Percentiles rank a stretch among this genome's conserved stretches.
These are phyloP conservation scores for Rhizomys pruinosus DNA, from an alignment of 2,113 vertebrate species.

Conservation along the genomic window DNA sequence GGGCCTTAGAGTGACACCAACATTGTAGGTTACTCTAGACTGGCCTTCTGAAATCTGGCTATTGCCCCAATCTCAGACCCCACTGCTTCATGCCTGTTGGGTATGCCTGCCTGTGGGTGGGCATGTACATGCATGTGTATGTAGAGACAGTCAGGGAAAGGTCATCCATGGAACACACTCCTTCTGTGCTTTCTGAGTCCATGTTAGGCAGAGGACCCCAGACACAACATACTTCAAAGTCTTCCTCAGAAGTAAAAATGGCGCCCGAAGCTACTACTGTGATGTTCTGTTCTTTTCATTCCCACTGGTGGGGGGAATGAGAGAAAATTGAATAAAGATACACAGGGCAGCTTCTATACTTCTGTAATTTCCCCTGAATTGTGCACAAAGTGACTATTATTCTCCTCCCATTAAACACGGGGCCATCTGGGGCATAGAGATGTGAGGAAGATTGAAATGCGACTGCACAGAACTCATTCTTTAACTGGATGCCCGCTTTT, in stretches of 20 bases:
- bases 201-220: not conserved
- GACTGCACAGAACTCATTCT: conserved; percentile 57
- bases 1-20: not conserved
- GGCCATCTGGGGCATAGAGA: conserved; percentile 71
- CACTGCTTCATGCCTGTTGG: not conserved
- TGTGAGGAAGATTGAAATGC: conserved; percentile 55
- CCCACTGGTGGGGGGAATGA: conserved; percentile 23
- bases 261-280: not conserved
- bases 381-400: conserved; percentile 58
- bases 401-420: conserved; percentile 64
- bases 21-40: not conserved
- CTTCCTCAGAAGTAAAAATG: not conserved
- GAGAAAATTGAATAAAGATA: conserved; percentile 57
- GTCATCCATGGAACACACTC: too few species aligned
- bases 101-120: too few species aligned
- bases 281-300: not conserved
- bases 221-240: not conserved
- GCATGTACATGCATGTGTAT: not conserved
- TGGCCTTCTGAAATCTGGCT: not conserved
- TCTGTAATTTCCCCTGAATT: conserved; percentile 58
- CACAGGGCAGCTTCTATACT: conserved; percentile 48
- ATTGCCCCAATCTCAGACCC: too few species aligned
- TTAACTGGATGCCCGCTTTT: conserved; percentile 52
- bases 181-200: not conserved
- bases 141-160: rapidly evolving